Base-by-base conservation (phyloP, 2,888 invertebrate species). In the Graphium colonna region DNA sequence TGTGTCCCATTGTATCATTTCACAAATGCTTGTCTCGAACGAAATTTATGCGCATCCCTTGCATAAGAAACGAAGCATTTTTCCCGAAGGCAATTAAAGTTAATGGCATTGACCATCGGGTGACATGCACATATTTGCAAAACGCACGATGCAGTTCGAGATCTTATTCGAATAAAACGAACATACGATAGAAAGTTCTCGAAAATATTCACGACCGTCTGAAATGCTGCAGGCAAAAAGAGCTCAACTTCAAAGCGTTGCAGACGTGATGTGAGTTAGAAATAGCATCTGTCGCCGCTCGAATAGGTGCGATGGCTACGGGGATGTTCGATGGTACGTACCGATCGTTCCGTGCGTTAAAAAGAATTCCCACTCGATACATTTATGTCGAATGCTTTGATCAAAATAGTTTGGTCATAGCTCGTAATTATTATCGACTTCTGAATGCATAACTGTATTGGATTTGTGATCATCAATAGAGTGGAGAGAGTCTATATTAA, bases 151-250 rank as follows among this genome's bases (percentile, higher is more conserved):
- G 46, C 45, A 46, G 46, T 44, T 40, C 26, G 43, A 45, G 31
- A 41, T 54, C 44, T 51, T 39, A 39, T 39, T 47, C 49, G 39
- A 13, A 39, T 40, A 43, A 44, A 48, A 44, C 33, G 42, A 53
- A 44, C 15, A 46, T 48, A 49, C 31, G 47, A 51, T 48, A 61
- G 59, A 74, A 78, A 67, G 73, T 84, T 84, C 82, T 79, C 80
- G 82, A 88, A 86, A 88, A 79, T 73, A 83, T 88, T 83, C 75
- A 68, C 57, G 61, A 59, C 56, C 68, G 64, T 67, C 75, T 80
- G 82, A 85, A 82, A 85, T 84, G 83, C 65, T 75, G 76, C 75
- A 82, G 70, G 86, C 87, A 89, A 89, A 88, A 88, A 88, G 86
- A 86, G 78, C 77, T 75, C 69, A 74, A 88, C 86, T 85, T 89